Evolutionary conservation across 2,797 vertebrate species (phyloP).

Genomic region (Epinephelus coioides): DNA sequence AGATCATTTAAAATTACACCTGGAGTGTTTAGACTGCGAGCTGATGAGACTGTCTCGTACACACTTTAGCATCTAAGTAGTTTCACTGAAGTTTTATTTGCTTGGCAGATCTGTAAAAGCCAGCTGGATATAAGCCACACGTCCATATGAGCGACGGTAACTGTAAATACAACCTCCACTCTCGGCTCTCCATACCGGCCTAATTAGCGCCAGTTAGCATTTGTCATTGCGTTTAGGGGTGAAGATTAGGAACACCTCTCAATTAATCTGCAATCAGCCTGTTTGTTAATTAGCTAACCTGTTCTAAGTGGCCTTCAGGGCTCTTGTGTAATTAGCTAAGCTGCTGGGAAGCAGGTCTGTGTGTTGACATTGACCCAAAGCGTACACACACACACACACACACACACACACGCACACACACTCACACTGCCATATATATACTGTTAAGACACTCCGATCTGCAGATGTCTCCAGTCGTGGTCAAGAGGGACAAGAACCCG

Average conservation of each 20-base stretch:
- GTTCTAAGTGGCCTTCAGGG: slow-evolving; percentile 87
- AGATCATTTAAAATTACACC: background rate
- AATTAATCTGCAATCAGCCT: slow-evolving; percentile 90
- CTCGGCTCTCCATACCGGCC: slow-evolving; percentile 73
- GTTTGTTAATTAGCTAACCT: slow-evolving; percentile 92
- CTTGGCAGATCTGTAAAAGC: slow-evolving; percentile 31
- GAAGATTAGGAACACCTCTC: slow-evolving; percentile 89
- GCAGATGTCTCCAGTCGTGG: slow-evolving; percentile 57
- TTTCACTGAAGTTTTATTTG: slow-evolving; percentile 44
- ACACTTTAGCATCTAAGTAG: background rate
- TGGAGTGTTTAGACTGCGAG: background rate
- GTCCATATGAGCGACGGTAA: slow-evolving; percentile 56
- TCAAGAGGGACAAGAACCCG: slow-evolving; percentile 65
- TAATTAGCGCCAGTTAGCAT: slow-evolving; percentile 87
- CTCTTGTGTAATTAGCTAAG: slow-evolving; percentile 86
- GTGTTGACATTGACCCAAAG: slow-evolving; percentile 87
- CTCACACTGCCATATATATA: slow-evolving; percentile 36
- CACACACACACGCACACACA: slow-evolving; percentile 17
- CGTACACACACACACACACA: slow-evolving; percentile 40
- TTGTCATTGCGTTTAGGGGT: slow-evolving; percentile 87
- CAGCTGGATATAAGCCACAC: slow-evolving; percentile 54
- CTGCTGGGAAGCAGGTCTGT: slow-evolving; percentile 78
- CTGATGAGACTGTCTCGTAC: background rate
- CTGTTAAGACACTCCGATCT: slow-evolving; percentile 38
- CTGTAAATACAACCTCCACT: slow-evolving; percentile 77